Percentiles rank a stretch among this genome's conserved stretches.
Conservation (phyloP, 1,140 invertebrate genomes). For the Lutraria rhynchaena region DNA sequence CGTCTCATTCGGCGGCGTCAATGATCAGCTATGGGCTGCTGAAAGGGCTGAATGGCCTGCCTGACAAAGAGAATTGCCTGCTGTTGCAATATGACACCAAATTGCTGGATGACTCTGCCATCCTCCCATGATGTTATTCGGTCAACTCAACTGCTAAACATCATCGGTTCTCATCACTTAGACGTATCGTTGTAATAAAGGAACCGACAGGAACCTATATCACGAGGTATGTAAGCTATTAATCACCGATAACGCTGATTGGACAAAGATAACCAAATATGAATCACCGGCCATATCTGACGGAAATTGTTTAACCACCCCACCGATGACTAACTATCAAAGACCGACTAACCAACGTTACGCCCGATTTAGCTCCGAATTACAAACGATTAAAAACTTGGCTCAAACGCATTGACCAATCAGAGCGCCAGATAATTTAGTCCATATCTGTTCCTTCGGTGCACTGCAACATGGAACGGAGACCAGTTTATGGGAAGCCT, state of each 20-base stretch:
- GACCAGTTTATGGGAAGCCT: too few species aligned
- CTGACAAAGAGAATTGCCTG: conserved; percentile 32
- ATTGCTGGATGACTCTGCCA: conserved; percentile 27
- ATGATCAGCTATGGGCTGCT: conserved; percentile 35
- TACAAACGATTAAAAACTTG: too few species aligned
- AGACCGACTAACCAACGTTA: conserved; percentile 7
- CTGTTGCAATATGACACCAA: conserved; percentile 43
- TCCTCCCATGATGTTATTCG: conserved; percentile 27
- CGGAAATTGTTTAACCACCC: too few species aligned
- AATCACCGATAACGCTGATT: conserved; percentile 35
- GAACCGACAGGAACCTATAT: conserved; percentile 44
- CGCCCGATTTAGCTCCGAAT: neutral
- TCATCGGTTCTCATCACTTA: conserved; percentile 36
- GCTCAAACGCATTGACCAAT: too few species aligned
- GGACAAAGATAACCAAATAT: conserved; percentile 32
- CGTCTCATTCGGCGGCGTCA: conserved; percentile 27
- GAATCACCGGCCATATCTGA: too few species aligned
- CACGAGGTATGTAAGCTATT: conserved; percentile 28
- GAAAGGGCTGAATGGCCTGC: conserved; percentile 14
- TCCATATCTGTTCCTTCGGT: too few species aligned
- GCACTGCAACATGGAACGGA: too few species aligned
- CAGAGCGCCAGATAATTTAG: too few species aligned
- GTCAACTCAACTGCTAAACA: conserved; percentile 11
- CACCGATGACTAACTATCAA: conserved; percentile 13
- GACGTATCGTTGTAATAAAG: too few species aligned